Evolutionary conservation across 2,113 vertebrate genomes (phyloP).

Genomic region (Tylochromis polylepis): DNA sequence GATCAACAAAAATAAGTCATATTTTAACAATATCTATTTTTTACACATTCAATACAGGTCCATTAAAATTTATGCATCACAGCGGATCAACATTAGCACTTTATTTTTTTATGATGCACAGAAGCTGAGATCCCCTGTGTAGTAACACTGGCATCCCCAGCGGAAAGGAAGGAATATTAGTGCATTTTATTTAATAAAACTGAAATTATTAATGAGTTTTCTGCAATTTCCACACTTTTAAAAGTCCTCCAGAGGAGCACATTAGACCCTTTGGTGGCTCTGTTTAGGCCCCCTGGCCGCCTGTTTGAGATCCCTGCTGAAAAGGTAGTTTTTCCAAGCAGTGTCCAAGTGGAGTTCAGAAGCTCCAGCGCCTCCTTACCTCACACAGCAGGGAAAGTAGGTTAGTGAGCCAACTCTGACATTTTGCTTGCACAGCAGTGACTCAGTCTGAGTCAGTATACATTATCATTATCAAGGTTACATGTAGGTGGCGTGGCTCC

Average conservation of each 20-base stretch:
- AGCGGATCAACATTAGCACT: neutral
- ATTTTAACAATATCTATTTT: neutral
- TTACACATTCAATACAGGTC: neutral
- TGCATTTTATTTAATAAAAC: neutral
- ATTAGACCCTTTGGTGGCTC: neutral
- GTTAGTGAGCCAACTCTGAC: neutral
- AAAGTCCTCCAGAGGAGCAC: neutral
- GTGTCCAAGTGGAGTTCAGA: neutral
- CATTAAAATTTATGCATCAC: neutral
- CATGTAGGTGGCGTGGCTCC: neutral
- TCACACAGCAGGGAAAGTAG: neutral
- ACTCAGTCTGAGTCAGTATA: neutral
- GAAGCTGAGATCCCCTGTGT: neutral
- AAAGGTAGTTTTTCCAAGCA: neutral
- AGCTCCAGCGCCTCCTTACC: neutral
- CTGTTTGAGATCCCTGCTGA: neutral
- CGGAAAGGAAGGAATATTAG: neutral
- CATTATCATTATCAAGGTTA: slow-evolving; percentile 7
- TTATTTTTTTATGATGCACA: neutral
- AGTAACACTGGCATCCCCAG: neutral
- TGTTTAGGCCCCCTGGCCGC: neutral
- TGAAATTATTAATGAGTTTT: neutral
- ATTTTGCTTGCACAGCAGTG: slow-evolving; percentile 1
- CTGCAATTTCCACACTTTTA: neutral
- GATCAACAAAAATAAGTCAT: neutral